These are phyloP conservation scores for Phataginus tricuspis DNA, from an alignment of 2,797 vertebrate genomes.

Conservation along the genomic window DNA sequence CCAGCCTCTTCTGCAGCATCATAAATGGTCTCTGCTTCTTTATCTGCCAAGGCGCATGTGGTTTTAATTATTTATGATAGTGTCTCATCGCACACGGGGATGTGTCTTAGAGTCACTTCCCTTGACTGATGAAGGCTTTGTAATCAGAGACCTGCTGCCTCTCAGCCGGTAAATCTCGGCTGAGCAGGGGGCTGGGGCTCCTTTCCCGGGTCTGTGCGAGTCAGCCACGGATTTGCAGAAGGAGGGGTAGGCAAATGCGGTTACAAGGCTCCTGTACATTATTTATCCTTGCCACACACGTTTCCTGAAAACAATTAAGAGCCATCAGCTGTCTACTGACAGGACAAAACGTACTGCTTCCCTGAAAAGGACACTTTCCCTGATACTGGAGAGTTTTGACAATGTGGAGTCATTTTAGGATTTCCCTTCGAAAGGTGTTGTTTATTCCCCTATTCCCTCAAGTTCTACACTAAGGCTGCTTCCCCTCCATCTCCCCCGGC, in stretches of 20 bases:
- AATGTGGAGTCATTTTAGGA: neutral
- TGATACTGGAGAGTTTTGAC: neutral
- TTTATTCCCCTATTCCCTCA: neutral
- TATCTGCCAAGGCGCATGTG: neutral
- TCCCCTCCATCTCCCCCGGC: neutral
- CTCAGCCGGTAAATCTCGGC: neutral
- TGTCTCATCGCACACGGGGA: neutral
- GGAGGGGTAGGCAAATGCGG: neutral
- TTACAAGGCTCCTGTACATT: neutral
- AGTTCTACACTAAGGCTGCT: neutral
- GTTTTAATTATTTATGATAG: neutral
- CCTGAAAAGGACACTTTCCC: neutral
- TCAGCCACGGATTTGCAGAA: neutral
- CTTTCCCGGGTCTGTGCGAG: neutral
- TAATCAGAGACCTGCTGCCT: neutral
- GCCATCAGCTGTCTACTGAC: neutral
- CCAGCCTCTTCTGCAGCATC: neutral
- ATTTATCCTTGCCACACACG: too few relatives aligned
- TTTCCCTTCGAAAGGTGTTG: neutral
- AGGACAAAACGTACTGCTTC: neutral
- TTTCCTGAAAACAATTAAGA: constrained; percentile 19
- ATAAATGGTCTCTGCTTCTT: neutral
- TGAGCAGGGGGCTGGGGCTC: neutral
- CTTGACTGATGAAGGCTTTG: neutral
- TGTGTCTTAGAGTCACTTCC: neutral